Percentiles rank a stretch among this genome's conserved stretches.
These are phyloP conservation scores for Montipora capitata DNA, from an alignment of 92 coral and sea anemone species.

Conservation along the genomic window DNA sequence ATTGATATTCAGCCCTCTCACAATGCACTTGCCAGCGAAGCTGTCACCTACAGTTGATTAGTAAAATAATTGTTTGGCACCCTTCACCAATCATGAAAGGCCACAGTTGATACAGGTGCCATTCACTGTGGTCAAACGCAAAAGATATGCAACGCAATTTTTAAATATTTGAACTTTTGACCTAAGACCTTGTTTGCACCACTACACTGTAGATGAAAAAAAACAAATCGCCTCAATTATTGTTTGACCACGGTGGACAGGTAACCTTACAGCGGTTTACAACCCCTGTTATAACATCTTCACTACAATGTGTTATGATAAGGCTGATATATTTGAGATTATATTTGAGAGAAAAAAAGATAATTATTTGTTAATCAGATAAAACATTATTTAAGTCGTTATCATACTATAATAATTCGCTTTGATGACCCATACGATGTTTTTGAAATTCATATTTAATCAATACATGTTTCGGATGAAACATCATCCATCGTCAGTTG, in stretches of 20 bases:
- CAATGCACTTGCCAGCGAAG: neutral
- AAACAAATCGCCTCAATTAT: constrained; percentile 46
- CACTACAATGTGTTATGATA: constrained; percentile 12
- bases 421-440: too few relatives aligned
- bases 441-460: too few relatives aligned
- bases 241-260: constrained; percentile 56
- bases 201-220: constrained; percentile 33
- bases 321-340: neutral
- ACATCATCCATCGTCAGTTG: too few relatives aligned
- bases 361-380: constrained; percentile 49
- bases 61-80: constrained; percentile 47
- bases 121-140: constrained; percentile 49
- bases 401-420: neutral
- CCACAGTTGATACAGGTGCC: constrained; percentile 4
- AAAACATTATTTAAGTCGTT: constrained; percentile 28
- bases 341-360: constrained; percentile 16
- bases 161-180: constrained; percentile 45
- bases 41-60: constrained; percentile 5
- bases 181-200: constrained; percentile 48
- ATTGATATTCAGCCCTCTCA: constrained; percentile 24
- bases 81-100: constrained; percentile 45
- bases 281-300: constrained; percentile 1
- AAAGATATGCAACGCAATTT: constrained; percentile 48
- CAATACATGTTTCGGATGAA: too few relatives aligned
- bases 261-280: constrained; percentile 14